A percentile compares a stretch with the other conserved stretches of the same genome.
phyloP scores from a whole-genome alignment of 2,797 vertebrate species.

The Urocyon cinereoargenteus region DNA sequence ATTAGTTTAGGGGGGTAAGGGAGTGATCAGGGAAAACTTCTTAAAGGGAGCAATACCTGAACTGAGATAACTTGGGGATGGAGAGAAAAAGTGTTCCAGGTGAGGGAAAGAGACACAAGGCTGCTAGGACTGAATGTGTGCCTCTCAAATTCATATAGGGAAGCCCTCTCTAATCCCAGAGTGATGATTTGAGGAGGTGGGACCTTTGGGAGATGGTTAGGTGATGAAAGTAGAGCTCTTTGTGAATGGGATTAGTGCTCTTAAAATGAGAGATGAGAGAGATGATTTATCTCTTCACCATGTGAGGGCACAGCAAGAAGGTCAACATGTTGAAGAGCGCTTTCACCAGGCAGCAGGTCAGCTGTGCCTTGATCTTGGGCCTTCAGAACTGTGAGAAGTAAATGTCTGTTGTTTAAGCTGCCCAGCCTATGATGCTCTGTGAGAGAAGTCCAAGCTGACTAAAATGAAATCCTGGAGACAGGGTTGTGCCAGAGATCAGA shows the following conservation, averaged over 20 bases:
- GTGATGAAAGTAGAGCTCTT: too few species aligned
- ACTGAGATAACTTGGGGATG: not conserved
- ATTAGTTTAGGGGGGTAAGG: rapidly evolving
- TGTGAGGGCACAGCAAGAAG: not conserved
- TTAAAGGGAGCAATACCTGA: not conserved
- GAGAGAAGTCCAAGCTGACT: rapidly evolving
- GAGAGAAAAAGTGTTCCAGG: not conserved
- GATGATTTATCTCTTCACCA: not conserved
- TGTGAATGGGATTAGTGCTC: not conserved
- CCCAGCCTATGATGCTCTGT: not conserved
- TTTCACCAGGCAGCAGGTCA: not conserved
- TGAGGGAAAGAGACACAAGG: not conserved
- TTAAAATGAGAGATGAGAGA: not conserved
- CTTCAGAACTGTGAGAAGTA: not conserved
- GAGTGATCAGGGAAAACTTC: not conserved
- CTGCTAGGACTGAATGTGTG: too few species aligned
- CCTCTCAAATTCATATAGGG: not conserved
- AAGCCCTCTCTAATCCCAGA: not conserved
- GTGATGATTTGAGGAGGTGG: not conserved
- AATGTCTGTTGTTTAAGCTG: not conserved
- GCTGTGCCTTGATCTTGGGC: not conserved
- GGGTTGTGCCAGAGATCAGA: not conserved
- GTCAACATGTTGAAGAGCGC: not conserved
- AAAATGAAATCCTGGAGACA: not conserved
- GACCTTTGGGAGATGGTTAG: not conserved